Conservation (phyloP, 2,797 vertebrate species). For the Falco peregrinus region DNA sequence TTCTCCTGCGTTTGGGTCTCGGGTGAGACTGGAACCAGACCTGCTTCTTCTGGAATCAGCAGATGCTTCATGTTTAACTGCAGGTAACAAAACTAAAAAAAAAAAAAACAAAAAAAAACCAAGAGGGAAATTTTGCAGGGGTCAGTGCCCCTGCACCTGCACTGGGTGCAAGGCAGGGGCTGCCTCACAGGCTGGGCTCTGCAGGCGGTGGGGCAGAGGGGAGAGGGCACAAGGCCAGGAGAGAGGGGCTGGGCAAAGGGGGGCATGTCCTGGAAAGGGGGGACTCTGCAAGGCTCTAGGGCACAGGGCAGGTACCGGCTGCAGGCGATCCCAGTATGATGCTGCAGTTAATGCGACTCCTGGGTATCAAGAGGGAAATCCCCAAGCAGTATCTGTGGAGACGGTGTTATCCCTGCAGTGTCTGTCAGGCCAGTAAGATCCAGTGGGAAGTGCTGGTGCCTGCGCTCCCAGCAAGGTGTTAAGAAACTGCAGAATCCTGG, state of each 20-base stretch:
- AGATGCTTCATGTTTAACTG: neutral
- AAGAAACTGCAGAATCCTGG: neutral
- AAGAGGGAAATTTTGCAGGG: neutral
- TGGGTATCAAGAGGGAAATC: neutral
- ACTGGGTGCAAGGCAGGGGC: neutral
- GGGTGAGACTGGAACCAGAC: neutral
- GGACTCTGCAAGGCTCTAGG: accelerated
- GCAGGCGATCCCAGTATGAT: accelerated
- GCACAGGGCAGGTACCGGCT: neutral
- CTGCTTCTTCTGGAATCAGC: neutral
- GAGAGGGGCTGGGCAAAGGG: neutral
- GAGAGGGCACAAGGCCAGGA: neutral
- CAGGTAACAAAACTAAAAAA: neutral
- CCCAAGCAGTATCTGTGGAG: neutral
- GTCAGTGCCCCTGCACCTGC: accelerated
- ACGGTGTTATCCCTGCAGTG: neutral
- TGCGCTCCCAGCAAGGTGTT: neutral
- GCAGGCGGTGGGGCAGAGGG: neutral
- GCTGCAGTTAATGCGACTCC: accelerated
- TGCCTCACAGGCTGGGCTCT: neutral
- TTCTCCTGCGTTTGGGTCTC: neutral
- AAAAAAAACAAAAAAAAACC: neutral
- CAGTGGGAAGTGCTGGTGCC: neutral
- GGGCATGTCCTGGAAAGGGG: accelerated
- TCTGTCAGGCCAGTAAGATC: neutral